Evolutionary conservation across 2,797 vertebrate species (phyloP).

Genomic region (Coregonus ussuriensis): DNA sequence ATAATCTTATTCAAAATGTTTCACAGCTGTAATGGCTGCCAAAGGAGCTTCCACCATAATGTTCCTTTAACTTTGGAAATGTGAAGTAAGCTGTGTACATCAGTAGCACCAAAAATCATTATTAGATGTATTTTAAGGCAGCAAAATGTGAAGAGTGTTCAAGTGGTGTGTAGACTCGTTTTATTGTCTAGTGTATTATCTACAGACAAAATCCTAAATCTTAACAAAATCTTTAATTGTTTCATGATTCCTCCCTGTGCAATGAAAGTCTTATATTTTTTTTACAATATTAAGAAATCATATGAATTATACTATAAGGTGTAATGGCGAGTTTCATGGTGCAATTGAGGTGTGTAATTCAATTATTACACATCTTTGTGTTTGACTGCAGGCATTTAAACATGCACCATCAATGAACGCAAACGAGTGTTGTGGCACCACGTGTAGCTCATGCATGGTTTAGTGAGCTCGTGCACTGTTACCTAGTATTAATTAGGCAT

Average conservation of each 20-base stretch:
- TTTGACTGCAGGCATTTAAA: slow-evolving; percentile 45
- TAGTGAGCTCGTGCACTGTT: slow-evolving; percentile 47
- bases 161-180: slow-evolving; percentile 25
- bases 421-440: slow-evolving; percentile 44
- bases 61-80: too few species aligned
- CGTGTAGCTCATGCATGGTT: slow-evolving; percentile 67
- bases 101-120: too few species aligned
- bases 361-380: slow-evolving; percentile 58
- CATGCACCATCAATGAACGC: slow-evolving; percentile 24
- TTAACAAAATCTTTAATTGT: slow-evolving; percentile 6
- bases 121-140: too few species aligned
- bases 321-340: neutral
- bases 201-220: slow-evolving; percentile 18
- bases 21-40: too few species aligned
- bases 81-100: too few species aligned
- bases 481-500: slow-evolving; percentile 30
- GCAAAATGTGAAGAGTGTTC: too few species aligned
- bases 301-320: neutral
- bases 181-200: neutral
- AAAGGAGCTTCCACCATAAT: too few species aligned
- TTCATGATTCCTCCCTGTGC: too few species aligned
- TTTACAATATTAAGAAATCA: neutral
- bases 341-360: slow-evolving; percentile 26
- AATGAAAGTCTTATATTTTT: neutral
- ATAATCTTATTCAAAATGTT: too few species aligned